phyloP scores from a whole-genome alignment of 2,888 invertebrate species.

The Drosophila macrospina region DNA sequence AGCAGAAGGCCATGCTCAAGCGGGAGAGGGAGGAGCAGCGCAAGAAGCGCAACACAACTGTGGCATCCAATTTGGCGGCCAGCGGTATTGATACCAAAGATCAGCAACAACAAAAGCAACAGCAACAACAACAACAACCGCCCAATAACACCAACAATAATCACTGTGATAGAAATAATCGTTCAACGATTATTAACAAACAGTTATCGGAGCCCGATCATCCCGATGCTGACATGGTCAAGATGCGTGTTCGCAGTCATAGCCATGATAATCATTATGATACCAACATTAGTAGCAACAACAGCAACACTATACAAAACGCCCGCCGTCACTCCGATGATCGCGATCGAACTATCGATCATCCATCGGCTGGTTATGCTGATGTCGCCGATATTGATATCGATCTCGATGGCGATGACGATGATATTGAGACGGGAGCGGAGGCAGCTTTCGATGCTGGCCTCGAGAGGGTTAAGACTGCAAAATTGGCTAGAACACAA shows the following conservation, averaged over 20 bases:
- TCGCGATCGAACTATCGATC: conserved; percentile 29
- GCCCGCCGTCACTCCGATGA: conserved; percentile 44
- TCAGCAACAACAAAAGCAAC: conserved; percentile 18
- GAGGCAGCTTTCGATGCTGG: conserved; percentile 46
- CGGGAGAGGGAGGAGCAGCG: conserved; percentile 72
- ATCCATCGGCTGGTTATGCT: background rate
- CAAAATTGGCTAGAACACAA: conserved; percentile 70
- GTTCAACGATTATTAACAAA: conserved; percentile 55
- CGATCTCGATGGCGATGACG: conserved; percentile 24
- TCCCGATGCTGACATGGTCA: conserved; percentile 29
- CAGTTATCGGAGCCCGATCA: conserved; percentile 40
- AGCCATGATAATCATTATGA: conserved; percentile 70
- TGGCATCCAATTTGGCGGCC: conserved; percentile 68
- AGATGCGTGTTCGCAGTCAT: conserved; percentile 66
- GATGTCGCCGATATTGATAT: conserved; percentile 18
- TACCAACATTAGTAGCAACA: conserved; percentile 28
- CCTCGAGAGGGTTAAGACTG: conserved; percentile 69
- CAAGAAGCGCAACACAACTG: conserved; percentile 73
- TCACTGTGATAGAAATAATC: conserved; percentile 68
- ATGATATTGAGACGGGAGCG: conserved; percentile 68
- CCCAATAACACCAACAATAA: conserved; percentile 13
- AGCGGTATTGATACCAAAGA: conserved; percentile 61
- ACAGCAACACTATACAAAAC: conserved; percentile 5
- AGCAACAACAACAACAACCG: conserved; percentile 8
- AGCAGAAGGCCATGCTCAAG: conserved; percentile 76